Evolutionary conservation across 2,888 invertebrate species (phyloP).

Genomic region (Agrotis exclamationis): DNA sequence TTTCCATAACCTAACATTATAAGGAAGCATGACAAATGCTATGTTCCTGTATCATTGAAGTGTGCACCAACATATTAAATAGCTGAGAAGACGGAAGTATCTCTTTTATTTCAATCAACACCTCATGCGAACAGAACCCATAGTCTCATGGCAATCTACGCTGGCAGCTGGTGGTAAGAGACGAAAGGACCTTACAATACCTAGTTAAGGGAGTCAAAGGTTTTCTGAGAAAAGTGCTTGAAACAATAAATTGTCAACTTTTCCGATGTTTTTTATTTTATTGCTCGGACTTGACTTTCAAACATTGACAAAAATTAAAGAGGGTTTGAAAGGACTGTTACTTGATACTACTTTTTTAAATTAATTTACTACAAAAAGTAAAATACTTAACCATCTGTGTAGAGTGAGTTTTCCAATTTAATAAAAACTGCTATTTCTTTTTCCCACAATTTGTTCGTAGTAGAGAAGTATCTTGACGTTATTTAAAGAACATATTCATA

Average conservation of each 20-base stretch:
- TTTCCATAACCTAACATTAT: too few species aligned
- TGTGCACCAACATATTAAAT: too few species aligned
- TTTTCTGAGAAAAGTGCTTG: conserved; percentile 5
- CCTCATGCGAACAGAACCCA: too few species aligned
- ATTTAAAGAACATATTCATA: not conserved
- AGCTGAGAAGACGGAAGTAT: too few species aligned
- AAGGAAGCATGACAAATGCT: too few species aligned
- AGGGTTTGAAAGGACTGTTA: not conserved
- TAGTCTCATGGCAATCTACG: too few species aligned
- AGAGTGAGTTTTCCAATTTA: too few species aligned
- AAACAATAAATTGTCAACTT: conserved; percentile 14
- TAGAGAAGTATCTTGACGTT: not conserved
- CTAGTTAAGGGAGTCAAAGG: not conserved
- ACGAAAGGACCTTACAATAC: too few species aligned
- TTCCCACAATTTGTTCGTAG: not conserved
- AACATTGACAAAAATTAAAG: not conserved
- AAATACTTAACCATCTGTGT: not conserved
- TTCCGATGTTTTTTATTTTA: conserved; percentile 19
- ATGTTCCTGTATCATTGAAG: too few species aligned
- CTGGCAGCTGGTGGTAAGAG: too few species aligned
- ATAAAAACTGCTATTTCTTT: not conserved
- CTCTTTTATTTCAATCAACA: too few species aligned
- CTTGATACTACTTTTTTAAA: not conserved
- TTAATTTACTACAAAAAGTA: too few species aligned
- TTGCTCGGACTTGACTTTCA: not conserved